A percentile compares a stretch with the other conserved stretches of the same genome.
Evolutionary conservation across 2,888 invertebrate genomes (phyloP).

Genomic region (Neria commutata): DNA sequence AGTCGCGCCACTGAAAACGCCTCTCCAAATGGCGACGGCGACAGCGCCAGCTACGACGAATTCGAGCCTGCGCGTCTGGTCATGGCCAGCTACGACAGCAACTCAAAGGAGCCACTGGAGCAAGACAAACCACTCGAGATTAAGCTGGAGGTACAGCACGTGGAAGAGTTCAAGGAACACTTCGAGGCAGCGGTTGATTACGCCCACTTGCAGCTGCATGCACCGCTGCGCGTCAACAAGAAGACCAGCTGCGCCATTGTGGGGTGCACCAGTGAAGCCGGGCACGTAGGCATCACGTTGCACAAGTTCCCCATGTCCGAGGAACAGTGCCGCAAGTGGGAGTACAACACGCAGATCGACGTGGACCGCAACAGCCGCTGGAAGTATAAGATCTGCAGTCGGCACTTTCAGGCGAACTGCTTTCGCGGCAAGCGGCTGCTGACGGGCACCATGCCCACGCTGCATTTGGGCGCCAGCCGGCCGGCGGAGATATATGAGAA

Average conservation of each 20-base stretch:
- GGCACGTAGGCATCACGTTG: slow-evolving; percentile 30
- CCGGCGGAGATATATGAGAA: slow-evolving; percentile 36
- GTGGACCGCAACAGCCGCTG: slow-evolving; percentile 38
- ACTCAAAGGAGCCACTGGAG: too few relatives aligned
- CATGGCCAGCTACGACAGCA: too few relatives aligned
- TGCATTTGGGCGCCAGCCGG: slow-evolving; percentile 34
- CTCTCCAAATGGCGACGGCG: too few relatives aligned
- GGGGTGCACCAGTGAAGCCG: slow-evolving; percentile 38
- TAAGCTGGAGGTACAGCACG: too few relatives aligned
- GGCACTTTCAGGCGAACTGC: slow-evolving; percentile 44
- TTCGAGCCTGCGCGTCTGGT: too few relatives aligned
- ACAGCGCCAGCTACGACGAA: too few relatives aligned
- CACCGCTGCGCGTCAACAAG: slow-evolving; percentile 20
- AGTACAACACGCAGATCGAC: slow-evolving; percentile 43
- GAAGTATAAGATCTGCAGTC: slow-evolving; percentile 48
- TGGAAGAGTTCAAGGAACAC: too few relatives aligned
- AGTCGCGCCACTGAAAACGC: too few relatives aligned
- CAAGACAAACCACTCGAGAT: too few relatives aligned
- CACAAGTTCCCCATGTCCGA: slow-evolving; percentile 43
- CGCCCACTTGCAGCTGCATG: slow-evolving; percentile 2
- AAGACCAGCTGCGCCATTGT: slow-evolving; percentile 39
- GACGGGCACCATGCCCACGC: slow-evolving; percentile 46
- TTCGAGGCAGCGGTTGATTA: background rate
- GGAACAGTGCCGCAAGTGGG: slow-evolving; percentile 42
- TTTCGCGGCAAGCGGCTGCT: slow-evolving; percentile 39